These are phyloP conservation scores for Hypocryptadius cinnamomeus DNA, from an alignment of 2,113 vertebrate species.

Conservation along the genomic window DNA sequence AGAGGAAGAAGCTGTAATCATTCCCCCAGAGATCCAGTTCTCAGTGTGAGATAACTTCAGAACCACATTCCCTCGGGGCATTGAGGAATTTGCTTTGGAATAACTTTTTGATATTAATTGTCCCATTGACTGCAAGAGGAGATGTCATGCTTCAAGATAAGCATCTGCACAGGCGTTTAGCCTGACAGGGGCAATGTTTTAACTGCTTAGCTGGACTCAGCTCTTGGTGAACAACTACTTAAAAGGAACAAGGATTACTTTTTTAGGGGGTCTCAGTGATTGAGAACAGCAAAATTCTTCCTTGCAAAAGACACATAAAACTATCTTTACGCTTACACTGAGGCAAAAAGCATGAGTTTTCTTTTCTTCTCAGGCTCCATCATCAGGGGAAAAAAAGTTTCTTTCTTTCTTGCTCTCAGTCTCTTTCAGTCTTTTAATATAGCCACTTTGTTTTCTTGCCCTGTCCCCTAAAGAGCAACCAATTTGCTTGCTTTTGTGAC, in stretches of 20 bases:
- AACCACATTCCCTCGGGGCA: not conserved
- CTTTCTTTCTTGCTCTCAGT: not conserved
- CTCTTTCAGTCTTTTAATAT: not conserved
- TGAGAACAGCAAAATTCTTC: not conserved
- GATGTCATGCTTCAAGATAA: conserved; percentile 1
- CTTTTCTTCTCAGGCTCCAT: not conserved
- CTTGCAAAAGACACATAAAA: not conserved
- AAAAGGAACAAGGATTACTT: not conserved
- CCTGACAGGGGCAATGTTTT: not conserved
- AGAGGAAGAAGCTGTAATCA: not conserved
- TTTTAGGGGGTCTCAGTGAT: not conserved
- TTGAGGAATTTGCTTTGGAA: not conserved
- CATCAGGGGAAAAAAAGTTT: not conserved
- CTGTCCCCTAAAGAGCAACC: not conserved
- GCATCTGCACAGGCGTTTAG: not conserved
- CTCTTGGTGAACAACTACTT: not conserved
- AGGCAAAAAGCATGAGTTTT: not conserved
- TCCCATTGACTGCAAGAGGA: not conserved
- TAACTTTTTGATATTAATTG: not conserved
- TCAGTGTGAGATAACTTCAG: not conserved
- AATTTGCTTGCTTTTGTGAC: not conserved
- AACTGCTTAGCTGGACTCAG: not conserved
- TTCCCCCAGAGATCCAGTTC: not conserved
- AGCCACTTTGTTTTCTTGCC: not conserved
- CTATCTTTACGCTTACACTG: not conserved